A percentile compares a stretch with the other conserved stretches of the same genome.
phyloP scores from a whole-genome alignment of 2,797 vertebrate species.

The Percopsis omiscomaycus region DNA sequence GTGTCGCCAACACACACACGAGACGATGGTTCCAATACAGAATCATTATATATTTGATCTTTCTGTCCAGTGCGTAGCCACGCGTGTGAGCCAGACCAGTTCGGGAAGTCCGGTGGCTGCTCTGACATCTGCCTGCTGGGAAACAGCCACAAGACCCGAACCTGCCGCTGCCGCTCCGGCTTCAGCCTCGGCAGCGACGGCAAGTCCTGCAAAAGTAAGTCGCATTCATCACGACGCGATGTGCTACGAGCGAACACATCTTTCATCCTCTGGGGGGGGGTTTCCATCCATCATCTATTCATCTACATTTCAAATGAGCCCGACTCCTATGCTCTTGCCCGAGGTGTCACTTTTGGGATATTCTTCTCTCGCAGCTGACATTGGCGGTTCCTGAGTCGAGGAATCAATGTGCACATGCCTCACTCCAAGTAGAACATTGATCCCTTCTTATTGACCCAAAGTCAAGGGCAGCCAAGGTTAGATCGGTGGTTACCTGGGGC shows the following conservation, averaged over 20 bases:
- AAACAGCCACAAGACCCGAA: constrained; percentile 93
- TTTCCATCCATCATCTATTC: background rate
- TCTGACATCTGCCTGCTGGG: constrained; percentile 96
- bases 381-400: constrained; percentile 9
- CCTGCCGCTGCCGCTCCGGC: constrained; percentile 93
- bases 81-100: constrained; percentile 90
- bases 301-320: background rate
- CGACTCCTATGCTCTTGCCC: background rate
- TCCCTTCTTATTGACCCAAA: constrained; percentile 37
- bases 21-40: too few species aligned
- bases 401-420: constrained; percentile 6
- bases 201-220: constrained; percentile 98
- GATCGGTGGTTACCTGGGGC: constrained; percentile 11
- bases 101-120: constrained; percentile 91
- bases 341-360: background rate
- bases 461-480: constrained; percentile 41
- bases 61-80: constrained; percentile 87
- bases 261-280: too few species aligned
- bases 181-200: constrained; percentile 96
- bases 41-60: background rate
- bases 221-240: background rate
- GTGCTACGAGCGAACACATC: background rate
- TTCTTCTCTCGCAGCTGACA: constrained; percentile 1
- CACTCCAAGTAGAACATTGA: constrained; percentile 28
- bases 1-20: background rate